Base-by-base conservation (phyloP, 2,888 invertebrate genomes). In the Ashinkailepas kermadecensis region DNA sequence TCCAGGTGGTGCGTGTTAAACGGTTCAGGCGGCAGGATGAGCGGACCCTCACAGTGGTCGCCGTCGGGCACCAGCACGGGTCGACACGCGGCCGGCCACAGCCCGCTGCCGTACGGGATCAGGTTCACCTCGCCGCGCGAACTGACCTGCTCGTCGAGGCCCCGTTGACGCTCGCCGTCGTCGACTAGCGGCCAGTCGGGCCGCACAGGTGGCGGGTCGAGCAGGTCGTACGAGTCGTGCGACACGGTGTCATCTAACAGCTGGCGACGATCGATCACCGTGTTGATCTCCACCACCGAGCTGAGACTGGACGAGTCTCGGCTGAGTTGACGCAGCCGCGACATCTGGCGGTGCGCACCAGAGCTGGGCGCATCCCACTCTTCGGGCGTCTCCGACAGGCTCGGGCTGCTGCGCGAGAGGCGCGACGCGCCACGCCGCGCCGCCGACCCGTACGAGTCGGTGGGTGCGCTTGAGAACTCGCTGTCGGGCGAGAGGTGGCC, bases 321-420 rank as follows among this genome's bases (percentile, higher is more conserved):
- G 86, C 85, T 25, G 82, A 84, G 58, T 88, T 86, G 80, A 85
- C 85, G 6, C 85, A 85, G 83, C 88, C 87, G 81, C 88, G 85
- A 78, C 54, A 18, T 4, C 74, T 1, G 54, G 21, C 74, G 74
- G 23, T n/a, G 70, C 70, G 54, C 25, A 18, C 70, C 70, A 6
- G 39, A 9, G 58, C 23, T n/a, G 58, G n/a, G 78, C 25, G 74
- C 78, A 12, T 74, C 74, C 58, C 58, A 58, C 58, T 79, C 83
- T 83, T 85, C 85, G 59, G 84, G 85, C 83, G 85, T 86, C 85
- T 86, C 86, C 84, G 86, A 58, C 23, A 79, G 58, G 23, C 79
- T 79, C 15, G 58, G 81, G 15, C 74, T 59, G 81, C 74, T 78
- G 57, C 81, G 58, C 21, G 67, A 81, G 4, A 67, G 39, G n/a